Evolutionary conservation across 1,140 invertebrate species (phyloP), one percentile per base, ranked within the genome.

Genomic region (Drosophila arawakana): DNA sequence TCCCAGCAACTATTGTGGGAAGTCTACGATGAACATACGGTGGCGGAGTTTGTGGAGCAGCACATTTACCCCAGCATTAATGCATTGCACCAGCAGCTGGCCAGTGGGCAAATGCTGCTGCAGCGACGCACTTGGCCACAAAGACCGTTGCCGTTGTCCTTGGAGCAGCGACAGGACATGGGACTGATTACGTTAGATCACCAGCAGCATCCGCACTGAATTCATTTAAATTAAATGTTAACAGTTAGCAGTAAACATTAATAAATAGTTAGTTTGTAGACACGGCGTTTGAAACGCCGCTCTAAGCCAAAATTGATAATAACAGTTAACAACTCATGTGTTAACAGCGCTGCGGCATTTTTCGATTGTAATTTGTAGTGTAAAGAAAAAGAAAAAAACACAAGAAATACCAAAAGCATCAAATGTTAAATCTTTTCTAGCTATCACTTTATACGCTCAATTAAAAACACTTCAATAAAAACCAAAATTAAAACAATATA

Each of bases 21-120:
- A 49, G 94, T 96, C 67, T 97, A 95, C 78, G 96, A 97, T 80
- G 94, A 95, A 76, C 74, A 90, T 15, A 97, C 96, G 1, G 94
- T 96, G 50, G 91, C 94, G 0, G 96, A 97, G 81, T 97, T 96
- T 95, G 93, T 97, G 25, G 96, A 97, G 88, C 93, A 94, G 72
- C 85, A 92, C 58, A 93, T 94, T 41, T 93, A 93, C 83, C 93
- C 93, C 10, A 93, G 91, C 71, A 93, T 93, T 15, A 81, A 86
- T 25, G 86, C 92, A 35, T 76, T 94, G 58, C 93, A 93, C 60
- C 83, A 88, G 13, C 91, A 94, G 49, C 85, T 94, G 76, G 92
- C 91, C 35, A 73, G 92, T 47, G 93, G 92, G 13, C 75, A 92
- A 57, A 77, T 65, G 2, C 76, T 94, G 2, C 89, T 93, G 50